Base-by-base conservation (phyloP, 2,888 invertebrate genomes). In the Dasysyrphus tricinctus region DNA sequence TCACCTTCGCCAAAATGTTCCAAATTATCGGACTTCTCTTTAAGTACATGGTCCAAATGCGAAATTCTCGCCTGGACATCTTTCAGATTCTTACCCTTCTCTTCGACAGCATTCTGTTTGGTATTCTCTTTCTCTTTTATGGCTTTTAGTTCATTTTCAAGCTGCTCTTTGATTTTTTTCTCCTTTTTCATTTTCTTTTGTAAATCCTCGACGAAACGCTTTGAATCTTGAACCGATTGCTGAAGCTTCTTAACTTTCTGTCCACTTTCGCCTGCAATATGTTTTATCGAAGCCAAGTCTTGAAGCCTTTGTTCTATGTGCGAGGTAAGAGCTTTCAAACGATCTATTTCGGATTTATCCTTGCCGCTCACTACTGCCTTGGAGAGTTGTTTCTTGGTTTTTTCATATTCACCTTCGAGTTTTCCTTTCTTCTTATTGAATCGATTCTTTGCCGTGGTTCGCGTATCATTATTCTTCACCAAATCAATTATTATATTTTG, bases 401-500 rank as follows among this genome's bases (percentile, higher is more conserved):
- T 94, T 81, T 94, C 94, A 88, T 94, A 94, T 86, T 95, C 94
- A 16, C 93, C 93, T 88, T 95, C 94, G 14, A 95, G 90, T 90
- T 94, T 94, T 44, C 93, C 93, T 61, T 94, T 93, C 90, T 95
- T 96, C 70, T 95, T 95, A 88, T 95, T 94, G 85, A 95, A 94
- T 78, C 93, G 94, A 82, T 94, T 93, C 88, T 94, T 94, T 12
- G 94, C 94, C 59, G 93, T 94, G 0, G 93, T 93, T 80, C 94
- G 93, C 0, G 94, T 93, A 61, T 94, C 94, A 61, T 94, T 94
- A 88, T 94, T 94, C 90, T 94, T 93, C 2, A 94, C 91, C 88
- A 96, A 93, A 89, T 96, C 96, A 89, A 94, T 94, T 88, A 96
- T 95, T 61, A 96, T 93, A 89, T 95, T 95, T 90, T 96, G 95